A percentile compares a stretch with the other conserved stretches of the same genome.
These are phyloP conservation scores for Meloidogyne hapla DNA, from an alignment of 1,140 invertebrate species.

Conservation along the genomic window DNA sequence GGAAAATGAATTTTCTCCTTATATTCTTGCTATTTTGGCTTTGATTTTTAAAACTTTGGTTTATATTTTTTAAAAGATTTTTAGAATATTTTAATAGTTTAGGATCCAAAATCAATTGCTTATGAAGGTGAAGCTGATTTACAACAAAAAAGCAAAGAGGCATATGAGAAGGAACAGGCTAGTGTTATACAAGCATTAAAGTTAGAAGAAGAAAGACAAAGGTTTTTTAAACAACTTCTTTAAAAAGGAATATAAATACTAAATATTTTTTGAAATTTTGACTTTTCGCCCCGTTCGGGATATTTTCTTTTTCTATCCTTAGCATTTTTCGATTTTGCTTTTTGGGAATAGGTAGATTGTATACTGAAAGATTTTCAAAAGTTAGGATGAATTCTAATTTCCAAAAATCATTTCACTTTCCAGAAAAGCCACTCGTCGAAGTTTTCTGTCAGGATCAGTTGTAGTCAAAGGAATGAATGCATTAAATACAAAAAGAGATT, in stretches of 20 bases:
- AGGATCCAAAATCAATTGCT: conserved; percentile 10
- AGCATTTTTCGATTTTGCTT: too few relatives aligned
- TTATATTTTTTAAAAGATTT: not conserved
- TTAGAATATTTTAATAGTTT: not conserved
- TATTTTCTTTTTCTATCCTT: too few relatives aligned
- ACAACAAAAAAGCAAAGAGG: conserved; percentile 20
- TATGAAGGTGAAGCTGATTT: conserved; percentile 15
- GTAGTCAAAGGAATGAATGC: conserved; percentile 71
- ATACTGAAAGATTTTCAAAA: too few relatives aligned
- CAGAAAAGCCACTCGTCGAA: not conserved
- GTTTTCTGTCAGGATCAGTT: conserved; percentile 93
- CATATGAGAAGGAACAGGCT: conserved; percentile 6
- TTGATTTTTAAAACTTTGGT: conserved; percentile 38
- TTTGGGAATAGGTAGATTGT: too few relatives aligned
- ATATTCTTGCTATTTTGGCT: conserved; percentile 38
- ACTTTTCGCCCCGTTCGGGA: too few relatives aligned
- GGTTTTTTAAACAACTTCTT: too few relatives aligned
- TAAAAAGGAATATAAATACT: too few relatives aligned
- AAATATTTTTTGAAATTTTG: too few relatives aligned
- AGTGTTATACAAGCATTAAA: conserved; percentile 9
- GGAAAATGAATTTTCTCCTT: conserved; percentile 33
- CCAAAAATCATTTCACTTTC: not conserved
- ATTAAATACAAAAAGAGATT: conserved; percentile 31
- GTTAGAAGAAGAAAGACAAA: conserved; percentile 10
- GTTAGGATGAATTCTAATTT: not conserved